Evolutionary conservation across 2,113 vertebrate genomes (phyloP), one percentile per base, ranked within the genome.

Genomic region (Thymallus thymallus): DNA sequence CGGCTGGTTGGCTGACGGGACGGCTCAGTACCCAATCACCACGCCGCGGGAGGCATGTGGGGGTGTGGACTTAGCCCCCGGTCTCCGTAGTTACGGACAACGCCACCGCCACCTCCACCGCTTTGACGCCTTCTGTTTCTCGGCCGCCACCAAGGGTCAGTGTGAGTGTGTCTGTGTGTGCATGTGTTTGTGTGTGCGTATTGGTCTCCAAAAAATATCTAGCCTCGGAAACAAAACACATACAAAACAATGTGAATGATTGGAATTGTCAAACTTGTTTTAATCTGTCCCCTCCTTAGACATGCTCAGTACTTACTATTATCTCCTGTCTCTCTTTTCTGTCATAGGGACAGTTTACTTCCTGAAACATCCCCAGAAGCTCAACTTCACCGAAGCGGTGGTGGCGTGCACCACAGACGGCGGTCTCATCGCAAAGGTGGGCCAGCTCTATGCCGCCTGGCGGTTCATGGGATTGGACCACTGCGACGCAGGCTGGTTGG

Each of bases 111-210:
- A 84, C 72, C 84, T 92, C 24, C 88, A 95, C 81, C 94, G 16
- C 65, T 99, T 93, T 0, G 96, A 98, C 0, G 95, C 93, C 18
- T 99, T 98, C 91, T 99, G 97, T 89, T 98, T 98, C 73, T 89
- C 94, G 0, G 91, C 94, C 0, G 88, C 90, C 0, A 78, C 95
- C 72, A 94, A 75, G 88, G 97, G 97, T 99, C 69, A 74, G 90
- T 81, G 13, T 13, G 71, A 71, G 3, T 66, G 18, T 58, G 30
- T 29, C 75, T 41, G 23, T 62, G 41, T 68, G n/a, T 30, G 51
- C 20, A 16, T 32, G 48, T 70, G 51, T 56, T 12, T 70, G 48
- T 30, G 18, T 32, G 48, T 58, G 48, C 48, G 51, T 46, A 7
- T 20, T 5, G 56, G 1, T n/a, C 56, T 7, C 7, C 56, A 60